Evolutionary conservation across 2,888 invertebrate species (phyloP).

Genomic region (Apodemia hepburni): DNA sequence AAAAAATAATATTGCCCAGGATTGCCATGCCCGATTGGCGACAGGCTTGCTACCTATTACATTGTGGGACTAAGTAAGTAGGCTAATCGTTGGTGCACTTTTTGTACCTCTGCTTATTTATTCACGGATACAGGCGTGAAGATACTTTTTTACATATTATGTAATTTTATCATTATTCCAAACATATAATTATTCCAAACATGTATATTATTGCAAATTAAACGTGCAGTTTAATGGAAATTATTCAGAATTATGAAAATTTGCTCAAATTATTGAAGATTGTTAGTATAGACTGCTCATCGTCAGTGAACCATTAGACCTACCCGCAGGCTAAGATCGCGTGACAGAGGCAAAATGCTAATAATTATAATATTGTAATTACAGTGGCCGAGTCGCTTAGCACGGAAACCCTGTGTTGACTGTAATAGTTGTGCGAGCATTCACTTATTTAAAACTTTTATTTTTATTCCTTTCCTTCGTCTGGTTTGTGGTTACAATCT

Average conservation of each 20-base stretch:
- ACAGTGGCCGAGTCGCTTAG: slow-evolving; percentile 7
- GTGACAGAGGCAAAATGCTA: slow-evolving; percentile 66
- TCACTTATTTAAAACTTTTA: neutral
- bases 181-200: neutral
- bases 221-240: slow-evolving; percentile 41
- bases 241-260: slow-evolving; percentile 72
- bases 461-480: neutral
- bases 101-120: too few relatives aligned
- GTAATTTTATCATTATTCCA: too few relatives aligned
- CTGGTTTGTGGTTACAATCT: neutral
- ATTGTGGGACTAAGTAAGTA: too few relatives aligned
- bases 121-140: too few relatives aligned
- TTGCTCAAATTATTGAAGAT: slow-evolving; percentile 70
- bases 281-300: slow-evolving; percentile 57
- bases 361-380: slow-evolving; percentile 44
- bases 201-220: slow-evolving; percentile 16
- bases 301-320: slow-evolving; percentile 50
- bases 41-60: too few relatives aligned
- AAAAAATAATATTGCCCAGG: too few relatives aligned
- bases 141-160: neutral
- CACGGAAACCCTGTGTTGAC: slow-evolving; percentile 3
- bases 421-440: slow-evolving; percentile 7
- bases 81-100: too few relatives aligned
- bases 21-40: too few relatives aligned
- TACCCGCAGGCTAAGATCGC: slow-evolving; percentile 53